Evolutionary conservation across 1,140 invertebrate genomes (phyloP), one percentile per base, ranked within the genome.

Genomic region (Anastatus disparis): DNA sequence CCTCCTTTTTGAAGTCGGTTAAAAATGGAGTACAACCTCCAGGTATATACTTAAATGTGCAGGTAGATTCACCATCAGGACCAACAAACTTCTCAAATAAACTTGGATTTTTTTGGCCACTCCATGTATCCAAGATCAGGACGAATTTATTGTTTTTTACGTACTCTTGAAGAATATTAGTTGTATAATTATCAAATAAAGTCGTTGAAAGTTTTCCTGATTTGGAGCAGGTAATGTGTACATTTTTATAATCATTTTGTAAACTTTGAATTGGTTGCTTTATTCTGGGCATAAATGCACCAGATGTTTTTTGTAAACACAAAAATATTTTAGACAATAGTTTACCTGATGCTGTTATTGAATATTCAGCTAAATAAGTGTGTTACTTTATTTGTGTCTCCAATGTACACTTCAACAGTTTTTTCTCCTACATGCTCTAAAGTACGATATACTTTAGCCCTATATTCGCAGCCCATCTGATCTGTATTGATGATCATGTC

Each of bases 281-380:
- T 10, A 64, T 26, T 64, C 15, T 46, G 2, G 44, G 44, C n/a
- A 42, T 44, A 64, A 64, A 64, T 31, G 3, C 31, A 3, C 61
- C 61, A 3, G 3, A 20, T 50, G 24, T 35, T 40, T 64, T 24
- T 31, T 64, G 61, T 15, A 64, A 9, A 17, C 61, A 64, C 2
- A 64, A 24, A 31, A 50, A 64, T 4, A 64, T 44, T 29, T 24
- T 26, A 4, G 61, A 26, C 4, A 64, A 22, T 20, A 64, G 4
- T 48, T 50, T 50, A 20, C 61, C 61, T n/a, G 61, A 64, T 17
- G 44, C n/a, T 24, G 61, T 64, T 26, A 64, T 48, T 7, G 42
- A 27, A 35, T 64, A 56, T n/a, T 31, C 3, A 3, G 29, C 53
- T 31, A 27, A 13, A 35, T 56, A 56, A 8, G 12, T 56, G 53